Evolutionary conservation across 2,113 vertebrate genomes (phyloP).

Genomic region (Nycticorax nycticorax): DNA sequence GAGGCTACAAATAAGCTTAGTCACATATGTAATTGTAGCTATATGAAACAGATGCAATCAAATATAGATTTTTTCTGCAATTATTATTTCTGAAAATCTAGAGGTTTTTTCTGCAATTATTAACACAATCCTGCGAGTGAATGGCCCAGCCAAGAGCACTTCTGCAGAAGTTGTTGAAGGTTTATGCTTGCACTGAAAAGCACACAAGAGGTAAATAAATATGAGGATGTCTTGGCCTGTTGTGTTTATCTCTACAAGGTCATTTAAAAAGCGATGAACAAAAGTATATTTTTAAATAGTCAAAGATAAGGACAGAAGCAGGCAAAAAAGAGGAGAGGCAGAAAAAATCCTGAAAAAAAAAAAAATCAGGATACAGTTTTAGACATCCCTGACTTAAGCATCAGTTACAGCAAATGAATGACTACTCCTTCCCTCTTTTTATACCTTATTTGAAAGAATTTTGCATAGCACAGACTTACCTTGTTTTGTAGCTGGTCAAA

Average conservation of each 20-base stretch:
- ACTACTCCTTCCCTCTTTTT: not conserved
- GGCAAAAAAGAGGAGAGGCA: not conserved
- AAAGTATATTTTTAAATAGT: not conserved
- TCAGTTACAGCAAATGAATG: not conserved
- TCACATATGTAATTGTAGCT: not conserved
- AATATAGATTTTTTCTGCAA: not conserved
- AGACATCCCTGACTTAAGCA: not conserved
- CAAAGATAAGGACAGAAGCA: not conserved
- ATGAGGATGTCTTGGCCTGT: not conserved
- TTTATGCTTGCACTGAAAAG: not conserved
- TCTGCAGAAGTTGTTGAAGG: not conserved
- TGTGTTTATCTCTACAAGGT: not conserved
- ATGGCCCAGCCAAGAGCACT: not conserved
- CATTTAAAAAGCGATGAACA: not conserved
- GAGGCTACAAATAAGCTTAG: not conserved
- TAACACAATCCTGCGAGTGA: not conserved
- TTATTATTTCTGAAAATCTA: not conserved
- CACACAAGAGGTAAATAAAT: not conserved
- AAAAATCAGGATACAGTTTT: not conserved
- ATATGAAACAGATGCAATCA: not conserved
- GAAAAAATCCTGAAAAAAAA: not conserved
- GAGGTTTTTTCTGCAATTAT: not conserved
- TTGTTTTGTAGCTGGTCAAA: not conserved
- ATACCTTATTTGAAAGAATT: not conserved
- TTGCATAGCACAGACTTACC: not conserved